Evolutionary conservation across 92 coral and sea anemone genomes (phyloP).

Genomic region (Zoanthus solanderi): DNA sequence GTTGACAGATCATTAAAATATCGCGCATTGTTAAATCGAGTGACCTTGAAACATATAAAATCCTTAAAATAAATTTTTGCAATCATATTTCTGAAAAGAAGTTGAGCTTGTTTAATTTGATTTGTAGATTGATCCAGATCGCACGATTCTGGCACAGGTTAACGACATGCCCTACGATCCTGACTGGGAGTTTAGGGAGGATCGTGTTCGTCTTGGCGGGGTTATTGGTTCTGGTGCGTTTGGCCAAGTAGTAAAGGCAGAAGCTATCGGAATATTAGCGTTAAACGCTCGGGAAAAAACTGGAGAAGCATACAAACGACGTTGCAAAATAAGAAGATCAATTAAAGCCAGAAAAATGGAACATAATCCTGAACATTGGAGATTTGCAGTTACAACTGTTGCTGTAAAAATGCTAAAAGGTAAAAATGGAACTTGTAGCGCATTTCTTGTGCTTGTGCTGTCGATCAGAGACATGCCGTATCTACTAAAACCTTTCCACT

Average conservation of each 20-base stretch:
- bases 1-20: background rate
- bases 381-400: constrained; percentile 13
- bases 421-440: background rate
- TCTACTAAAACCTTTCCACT: too few relatives aligned
- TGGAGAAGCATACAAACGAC: constrained; percentile 13
- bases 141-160: constrained; percentile 79
- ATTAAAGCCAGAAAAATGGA: constrained; percentile 14
- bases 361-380: constrained; percentile 18
- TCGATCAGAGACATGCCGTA: too few relatives aligned
- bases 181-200: constrained; percentile 91
- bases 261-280: constrained; percentile 88
- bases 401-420: constrained; percentile 31
- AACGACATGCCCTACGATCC: constrained; percentile 75
- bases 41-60: too few relatives aligned
- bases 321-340: constrained; percentile 1
- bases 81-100: background rate
- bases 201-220: constrained; percentile 75
- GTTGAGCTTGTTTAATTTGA: background rate
- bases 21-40: too few relatives aligned
- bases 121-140: constrained; percentile 82
- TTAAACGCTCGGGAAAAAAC: constrained; percentile 83
- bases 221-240: constrained; percentile 90
- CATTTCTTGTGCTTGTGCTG: too few relatives aligned
- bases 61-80: background rate
- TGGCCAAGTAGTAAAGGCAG: constrained; percentile 91